Evolutionary conservation across 2,113 vertebrate species (phyloP), one percentile per base, ranked within the genome.

Genomic region (Cyanoramphus novaezelandiae): DNA sequence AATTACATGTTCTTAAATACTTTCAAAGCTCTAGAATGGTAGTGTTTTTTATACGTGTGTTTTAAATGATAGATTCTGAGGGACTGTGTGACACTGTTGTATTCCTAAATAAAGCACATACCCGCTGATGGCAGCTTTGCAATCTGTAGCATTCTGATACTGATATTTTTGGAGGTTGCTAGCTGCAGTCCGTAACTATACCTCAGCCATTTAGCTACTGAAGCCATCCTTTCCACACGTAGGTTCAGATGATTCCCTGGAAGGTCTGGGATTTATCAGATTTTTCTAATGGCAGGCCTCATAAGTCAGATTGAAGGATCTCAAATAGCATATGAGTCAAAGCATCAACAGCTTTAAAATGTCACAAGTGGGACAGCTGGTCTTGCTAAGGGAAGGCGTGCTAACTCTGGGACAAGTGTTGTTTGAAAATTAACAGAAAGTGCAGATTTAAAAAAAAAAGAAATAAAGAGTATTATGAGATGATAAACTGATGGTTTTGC

Each of bases 201-300:
- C 97, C 89, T 93, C 91, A 81, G 63, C 77, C 87, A 28, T 74
- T 86, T 62, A 92, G 82, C 82, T 80, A 80, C 64, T 64, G 84
- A 88, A 88, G 86, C 93, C 92, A 90, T 82, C 95, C 86, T 97
- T 93, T 97, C 86, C 95, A 94, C 65, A 81, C 53, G 1, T 91
- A 89, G 72, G 82, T 96, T 94, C 85, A 96, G 64, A 94, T 96
- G 93, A 93, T 97, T 96, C 95, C 86, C 90, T 97, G 94, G 95
- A 97, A 97, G 97, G 93, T 90, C 95, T 94, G 92, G 90, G 91
- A 96, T 97, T 97, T 96, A 93, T 97, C 93, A 95, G 91, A 97
- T 97, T 97, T 97, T 97, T 97, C 79, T 97, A 75, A 95, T 95
- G 94, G 41, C 93, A 95, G 86, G 50, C 82, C 72, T 95, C 89